Conservation (phyloP, 2,797 vertebrate species). For the Periparus ater region DNA sequence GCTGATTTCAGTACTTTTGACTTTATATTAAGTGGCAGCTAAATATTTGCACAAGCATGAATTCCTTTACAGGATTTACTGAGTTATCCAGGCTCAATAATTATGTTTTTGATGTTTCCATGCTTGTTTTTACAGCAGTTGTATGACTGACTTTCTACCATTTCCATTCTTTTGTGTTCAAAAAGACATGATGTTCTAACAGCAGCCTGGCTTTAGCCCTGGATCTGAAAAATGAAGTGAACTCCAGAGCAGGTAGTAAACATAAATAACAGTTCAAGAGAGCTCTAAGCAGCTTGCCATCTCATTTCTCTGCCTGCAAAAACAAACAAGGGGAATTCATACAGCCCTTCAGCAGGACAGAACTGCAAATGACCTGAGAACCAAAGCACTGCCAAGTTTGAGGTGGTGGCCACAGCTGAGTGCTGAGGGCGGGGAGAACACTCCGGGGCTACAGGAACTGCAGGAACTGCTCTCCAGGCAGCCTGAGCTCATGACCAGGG, state of each 20-base stretch:
- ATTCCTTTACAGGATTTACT: neutral
- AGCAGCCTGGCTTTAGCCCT: neutral
- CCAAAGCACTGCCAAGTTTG: neutral
- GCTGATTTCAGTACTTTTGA: neutral
- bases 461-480: neutral
- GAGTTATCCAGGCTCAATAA: neutral
- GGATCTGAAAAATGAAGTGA: neutral
- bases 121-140: neutral
- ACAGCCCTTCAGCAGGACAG: neutral
- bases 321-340: neutral
- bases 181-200: neutral
- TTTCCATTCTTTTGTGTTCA: neutral
- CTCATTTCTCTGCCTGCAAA: neutral
- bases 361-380: neutral
- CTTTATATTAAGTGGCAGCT: neutral
- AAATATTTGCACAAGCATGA: neutral
- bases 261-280: neutral
- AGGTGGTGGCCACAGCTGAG: neutral
- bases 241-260: neutral
- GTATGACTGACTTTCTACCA: neutral
- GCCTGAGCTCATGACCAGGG: fast-evolving
- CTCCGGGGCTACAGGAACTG: neutral
- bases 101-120: neutral
- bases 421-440: neutral
- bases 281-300: neutral